phyloP scores from a whole-genome alignment of 2,113 vertebrate genomes.

The Zootoca vivipara region DNA sequence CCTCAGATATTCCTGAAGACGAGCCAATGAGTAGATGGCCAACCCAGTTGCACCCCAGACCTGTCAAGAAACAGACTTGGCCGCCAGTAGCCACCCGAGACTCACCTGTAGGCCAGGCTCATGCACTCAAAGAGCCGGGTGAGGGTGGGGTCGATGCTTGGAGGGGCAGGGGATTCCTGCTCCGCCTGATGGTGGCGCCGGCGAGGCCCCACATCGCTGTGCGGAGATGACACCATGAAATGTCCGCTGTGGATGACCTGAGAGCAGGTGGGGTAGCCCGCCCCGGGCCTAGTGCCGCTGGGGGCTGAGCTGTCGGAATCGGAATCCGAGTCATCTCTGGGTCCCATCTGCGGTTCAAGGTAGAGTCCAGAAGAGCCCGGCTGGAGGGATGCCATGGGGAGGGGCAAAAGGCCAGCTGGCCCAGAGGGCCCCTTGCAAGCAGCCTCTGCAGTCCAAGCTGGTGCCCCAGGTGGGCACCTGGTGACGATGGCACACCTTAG shows the following conservation, averaged over 20 bases:
- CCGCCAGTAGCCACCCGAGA: accelerated
- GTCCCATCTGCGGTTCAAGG: conserved; percentile 52
- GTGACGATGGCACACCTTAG: no score
- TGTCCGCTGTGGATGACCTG: conserved; percentile 99
- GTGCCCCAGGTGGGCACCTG: no score
- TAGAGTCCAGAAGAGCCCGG: conserved; percentile 44
- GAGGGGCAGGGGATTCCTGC: conserved; percentile 76
- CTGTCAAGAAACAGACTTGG: accelerated
- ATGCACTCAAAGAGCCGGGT: conserved; percentile 97
- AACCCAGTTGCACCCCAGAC: not conserved
- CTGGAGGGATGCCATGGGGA: conserved; percentile 50
- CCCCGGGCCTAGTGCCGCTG: conserved; percentile 11
- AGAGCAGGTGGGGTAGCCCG: conserved; percentile 50
- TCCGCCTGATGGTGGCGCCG: conserved; percentile 70
- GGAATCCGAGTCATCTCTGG: conserved; percentile 83
- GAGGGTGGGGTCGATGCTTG: conserved; percentile 93
- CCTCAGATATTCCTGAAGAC: not conserved
- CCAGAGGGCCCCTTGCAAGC: no score
- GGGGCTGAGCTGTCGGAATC: conserved; percentile 69
- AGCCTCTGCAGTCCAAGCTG: no score
- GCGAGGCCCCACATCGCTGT: conserved; percentile 84
- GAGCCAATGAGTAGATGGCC: no score
- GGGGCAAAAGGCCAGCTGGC: not conserved
- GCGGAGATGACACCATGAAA: conserved; percentile 97
- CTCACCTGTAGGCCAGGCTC: conserved; percentile 97